Evolutionary conservation across 2,797 vertebrate species (phyloP).

Genomic region (Lagocephalus sceleratus): DNA sequence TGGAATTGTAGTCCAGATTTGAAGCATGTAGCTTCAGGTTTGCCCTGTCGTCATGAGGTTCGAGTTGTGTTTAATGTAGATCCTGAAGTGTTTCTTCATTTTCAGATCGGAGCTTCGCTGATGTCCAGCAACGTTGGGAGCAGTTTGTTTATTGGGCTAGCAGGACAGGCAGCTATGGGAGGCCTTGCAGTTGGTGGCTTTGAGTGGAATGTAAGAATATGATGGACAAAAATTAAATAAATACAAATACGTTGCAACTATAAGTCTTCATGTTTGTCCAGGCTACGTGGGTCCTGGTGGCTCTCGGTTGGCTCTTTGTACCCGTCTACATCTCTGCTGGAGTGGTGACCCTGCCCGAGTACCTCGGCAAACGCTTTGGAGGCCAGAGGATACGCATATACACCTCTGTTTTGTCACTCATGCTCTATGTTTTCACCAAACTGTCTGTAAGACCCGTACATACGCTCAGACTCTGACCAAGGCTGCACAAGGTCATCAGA

Average conservation of each 20-base stretch:
- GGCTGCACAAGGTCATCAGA: too few relatives aligned
- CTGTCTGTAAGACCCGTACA: constrained; percentile 84
- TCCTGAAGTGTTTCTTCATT: constrained; percentile 1
- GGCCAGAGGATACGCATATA: constrained; percentile 88
- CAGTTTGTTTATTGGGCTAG: constrained; percentile 88
- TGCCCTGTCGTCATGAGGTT: background rate
- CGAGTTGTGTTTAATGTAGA: background rate
- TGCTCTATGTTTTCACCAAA: constrained; percentile 93
- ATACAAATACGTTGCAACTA: background rate
- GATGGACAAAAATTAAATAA: background rate
- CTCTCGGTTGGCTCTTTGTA: constrained; percentile 92
- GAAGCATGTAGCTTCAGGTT: too few relatives aligned
- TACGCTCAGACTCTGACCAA: background rate
- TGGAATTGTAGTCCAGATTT: too few relatives aligned
- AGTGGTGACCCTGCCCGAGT: constrained; percentile 93
- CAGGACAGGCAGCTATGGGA: constrained; percentile 89
- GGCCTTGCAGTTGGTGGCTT: constrained; percentile 92
- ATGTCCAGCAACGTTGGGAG: constrained; percentile 98
- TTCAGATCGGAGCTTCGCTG: constrained; percentile 92
- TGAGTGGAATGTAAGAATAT: constrained; percentile 87
- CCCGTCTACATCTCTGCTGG: constrained; percentile 90
- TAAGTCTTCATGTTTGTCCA: constrained; percentile 42
- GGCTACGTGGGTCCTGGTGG: constrained; percentile 89
- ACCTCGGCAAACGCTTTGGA: constrained; percentile 90
- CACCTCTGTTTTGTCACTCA: constrained; percentile 88